Conservation (phyloP, 2,888 invertebrate genomes). For the Bombylius major region DNA sequence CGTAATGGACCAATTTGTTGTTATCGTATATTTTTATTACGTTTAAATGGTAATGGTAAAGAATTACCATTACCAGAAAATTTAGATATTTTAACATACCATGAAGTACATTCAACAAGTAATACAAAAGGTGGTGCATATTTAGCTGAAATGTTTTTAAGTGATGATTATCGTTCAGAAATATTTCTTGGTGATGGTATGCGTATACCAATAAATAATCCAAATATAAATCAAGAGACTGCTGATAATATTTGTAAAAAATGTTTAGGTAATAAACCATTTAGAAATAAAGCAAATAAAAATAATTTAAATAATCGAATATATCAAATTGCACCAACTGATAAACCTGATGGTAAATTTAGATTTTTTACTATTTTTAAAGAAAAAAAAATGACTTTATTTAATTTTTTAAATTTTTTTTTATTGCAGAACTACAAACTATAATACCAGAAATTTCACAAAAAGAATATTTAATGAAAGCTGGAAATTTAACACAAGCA, state of each 20-base stretch:
- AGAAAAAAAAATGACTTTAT: too few species aligned
- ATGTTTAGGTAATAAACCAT: conserved; percentile 24
- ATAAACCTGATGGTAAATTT: conserved; percentile 13
- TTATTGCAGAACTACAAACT: conserved; percentile 1
- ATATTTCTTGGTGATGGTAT: conserved; percentile 61
- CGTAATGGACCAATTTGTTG: conserved; percentile 82
- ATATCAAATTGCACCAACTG: background rate
- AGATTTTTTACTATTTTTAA: too few species aligned
- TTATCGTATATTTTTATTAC: conserved; percentile 67
- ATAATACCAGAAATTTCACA: conserved; percentile 19
- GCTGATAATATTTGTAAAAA: conserved; percentile 27
- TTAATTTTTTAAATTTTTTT: too few species aligned
- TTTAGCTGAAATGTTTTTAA: conserved; percentile 72
- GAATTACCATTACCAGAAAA: conserved; percentile 57
- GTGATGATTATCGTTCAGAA: conserved; percentile 49
- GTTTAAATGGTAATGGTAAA: conserved; percentile 46
- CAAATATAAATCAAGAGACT: conserved; percentile 15
- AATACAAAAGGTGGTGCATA: conserved; percentile 56
- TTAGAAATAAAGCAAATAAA: conserved; percentile 12
- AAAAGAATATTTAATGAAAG: conserved; percentile 24
- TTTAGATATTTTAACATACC: conserved; percentile 57
- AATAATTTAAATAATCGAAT: background rate
- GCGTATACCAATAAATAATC: conserved; percentile 23
- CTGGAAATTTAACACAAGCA: conserved; percentile 26
- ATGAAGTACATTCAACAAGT: conserved; percentile 55